phyloP scores from a whole-genome alignment of 2,888 invertebrate genomes.

The Helleia helle region DNA sequence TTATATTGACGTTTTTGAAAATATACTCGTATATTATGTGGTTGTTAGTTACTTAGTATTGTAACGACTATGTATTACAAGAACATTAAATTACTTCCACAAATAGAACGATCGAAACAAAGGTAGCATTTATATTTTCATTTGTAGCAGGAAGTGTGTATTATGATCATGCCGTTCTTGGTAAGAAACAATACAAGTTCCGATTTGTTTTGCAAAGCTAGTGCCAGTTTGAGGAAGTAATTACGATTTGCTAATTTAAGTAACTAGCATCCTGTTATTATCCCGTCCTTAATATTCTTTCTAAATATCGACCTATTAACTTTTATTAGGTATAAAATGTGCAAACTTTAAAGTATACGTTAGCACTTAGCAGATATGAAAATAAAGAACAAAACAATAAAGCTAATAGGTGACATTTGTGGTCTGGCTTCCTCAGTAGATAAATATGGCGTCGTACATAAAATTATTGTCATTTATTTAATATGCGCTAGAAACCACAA shows the following conservation, averaged over 20 bases:
- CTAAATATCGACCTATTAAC: too few species aligned
- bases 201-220: constrained; percentile 63
- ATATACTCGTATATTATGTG: not conserved
- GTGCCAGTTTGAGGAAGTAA: constrained; percentile 58
- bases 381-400: not conserved
- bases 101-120: constrained; percentile 8
- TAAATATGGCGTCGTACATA: not conserved
- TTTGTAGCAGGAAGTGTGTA: constrained; percentile 69
- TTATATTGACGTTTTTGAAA: constrained; percentile 34
- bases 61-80: not conserved
- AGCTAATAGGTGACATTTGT: not conserved
- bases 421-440: not conserved
- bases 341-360: too few species aligned
- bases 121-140: constrained; percentile 55
- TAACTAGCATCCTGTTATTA: not conserved
- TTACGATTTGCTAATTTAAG: constrained; percentile 30
- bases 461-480: constrained; percentile 2
- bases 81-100: not conserved
- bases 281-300: not conserved
- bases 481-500: not conserved
- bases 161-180: constrained; percentile 46
- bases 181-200: constrained; percentile 70
- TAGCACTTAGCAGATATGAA: not conserved
- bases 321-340: too few species aligned
- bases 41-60: not conserved